These are phyloP conservation scores for Pangasius macronema DNA, from an alignment of 2,797 vertebrate genomes.

Conservation along the genomic window DNA sequence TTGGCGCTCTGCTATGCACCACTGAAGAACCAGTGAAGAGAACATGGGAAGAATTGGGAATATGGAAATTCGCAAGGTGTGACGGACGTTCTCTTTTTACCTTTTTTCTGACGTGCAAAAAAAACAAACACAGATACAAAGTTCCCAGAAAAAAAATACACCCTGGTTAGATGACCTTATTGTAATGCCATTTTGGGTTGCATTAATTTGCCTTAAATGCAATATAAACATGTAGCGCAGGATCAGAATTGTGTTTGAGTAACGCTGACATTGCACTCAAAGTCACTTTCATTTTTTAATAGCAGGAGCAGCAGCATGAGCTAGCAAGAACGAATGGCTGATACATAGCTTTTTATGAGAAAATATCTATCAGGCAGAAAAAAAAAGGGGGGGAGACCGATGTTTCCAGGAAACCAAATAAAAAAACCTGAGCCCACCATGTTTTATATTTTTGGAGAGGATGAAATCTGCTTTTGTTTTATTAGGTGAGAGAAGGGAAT, in stretches of 20 bases:
- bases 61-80: neutral
- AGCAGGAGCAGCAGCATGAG: conserved; percentile 24
- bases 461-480: neutral
- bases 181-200: neutral
- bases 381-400: neutral
- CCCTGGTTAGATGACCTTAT: neutral
- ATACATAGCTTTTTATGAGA: conserved; percentile 39
- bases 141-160: neutral
- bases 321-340: conserved; percentile 36
- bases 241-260: neutral
- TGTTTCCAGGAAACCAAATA: conserved; percentile 35
- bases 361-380: conserved; percentile 49
- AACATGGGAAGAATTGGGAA: neutral
- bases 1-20: neutral
- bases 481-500: neutral
- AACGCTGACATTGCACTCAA: neutral
- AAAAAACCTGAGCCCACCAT: conserved; percentile 19
- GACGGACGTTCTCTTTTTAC: neutral
- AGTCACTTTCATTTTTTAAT: conserved; percentile 25
- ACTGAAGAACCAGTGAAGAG: neutral
- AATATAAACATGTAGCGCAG: neutral
- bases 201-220: neutral
- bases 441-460: neutral
- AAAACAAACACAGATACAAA: too few species aligned
- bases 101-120: too few species aligned